Evolutionary conservation across 2,113 vertebrate genomes (phyloP).

Genomic region (Mus musculus): DNA sequence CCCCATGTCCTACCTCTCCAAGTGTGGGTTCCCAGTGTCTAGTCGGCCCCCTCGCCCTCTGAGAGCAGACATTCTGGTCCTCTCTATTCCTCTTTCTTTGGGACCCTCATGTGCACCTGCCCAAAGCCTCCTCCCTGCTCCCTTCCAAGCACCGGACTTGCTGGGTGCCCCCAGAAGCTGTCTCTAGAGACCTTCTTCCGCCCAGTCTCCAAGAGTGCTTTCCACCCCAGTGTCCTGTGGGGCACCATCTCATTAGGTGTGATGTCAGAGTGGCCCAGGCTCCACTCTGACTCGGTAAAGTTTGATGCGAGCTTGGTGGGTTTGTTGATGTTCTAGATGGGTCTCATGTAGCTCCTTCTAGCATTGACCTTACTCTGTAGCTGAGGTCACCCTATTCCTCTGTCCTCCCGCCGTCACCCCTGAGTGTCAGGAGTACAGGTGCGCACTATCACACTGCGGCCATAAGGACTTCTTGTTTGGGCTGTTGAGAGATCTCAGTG

Average conservation of each 20-base stretch:
- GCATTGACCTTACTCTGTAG: neutral
- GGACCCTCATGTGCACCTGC: no score
- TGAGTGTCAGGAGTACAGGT: neutral
- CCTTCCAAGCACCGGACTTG: neutral
- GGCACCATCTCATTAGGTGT: neutral
- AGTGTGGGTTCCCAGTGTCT: neutral
- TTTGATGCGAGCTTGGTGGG: neutral
- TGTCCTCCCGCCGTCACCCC: neutral
- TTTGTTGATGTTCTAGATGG: neutral
- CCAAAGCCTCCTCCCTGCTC: neutral
- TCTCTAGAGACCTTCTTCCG: neutral
- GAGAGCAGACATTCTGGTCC: neutral
- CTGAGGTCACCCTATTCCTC: neutral
- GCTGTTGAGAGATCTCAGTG: neutral
- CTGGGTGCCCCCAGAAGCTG: neutral
- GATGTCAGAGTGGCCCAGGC: no score
- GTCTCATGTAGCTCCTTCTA: neutral
- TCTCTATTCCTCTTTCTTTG: neutral
- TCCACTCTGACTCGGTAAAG: neutral
- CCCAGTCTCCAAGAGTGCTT: neutral
- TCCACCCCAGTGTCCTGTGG: neutral
- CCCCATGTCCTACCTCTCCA: neutral
- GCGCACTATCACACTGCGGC: neutral
- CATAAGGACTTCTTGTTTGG: neutral
- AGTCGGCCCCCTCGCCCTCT: neutral